Conservation (phyloP, 2,888 invertebrate species). For the Scaptomyza polygonia region DNA sequence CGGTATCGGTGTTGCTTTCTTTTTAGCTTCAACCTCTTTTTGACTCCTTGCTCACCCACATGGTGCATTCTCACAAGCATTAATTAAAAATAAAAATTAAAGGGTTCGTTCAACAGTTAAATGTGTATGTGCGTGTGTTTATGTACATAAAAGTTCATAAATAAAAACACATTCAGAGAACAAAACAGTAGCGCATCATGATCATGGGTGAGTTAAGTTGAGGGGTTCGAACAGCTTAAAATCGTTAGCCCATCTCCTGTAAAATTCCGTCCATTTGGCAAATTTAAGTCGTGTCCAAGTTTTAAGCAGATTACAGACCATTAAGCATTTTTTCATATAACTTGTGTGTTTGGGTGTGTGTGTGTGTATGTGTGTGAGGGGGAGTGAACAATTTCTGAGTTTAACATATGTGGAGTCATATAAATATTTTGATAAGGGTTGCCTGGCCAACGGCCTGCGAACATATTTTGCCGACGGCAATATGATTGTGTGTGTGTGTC, state of each 20-base stretch:
- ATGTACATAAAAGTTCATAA: constrained; percentile 59
- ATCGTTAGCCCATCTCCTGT: constrained; percentile 24
- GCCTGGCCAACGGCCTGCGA: constrained; percentile 58
- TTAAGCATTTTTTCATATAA: constrained; percentile 74
- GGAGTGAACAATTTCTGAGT: constrained; percentile 55
- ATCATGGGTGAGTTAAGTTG: neutral
- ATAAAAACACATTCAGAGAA: constrained; percentile 54
- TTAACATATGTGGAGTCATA: constrained; percentile 76
- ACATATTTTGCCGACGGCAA: constrained; percentile 58
- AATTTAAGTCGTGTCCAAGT: constrained; percentile 80
- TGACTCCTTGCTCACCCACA: neutral
- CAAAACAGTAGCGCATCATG: constrained; percentile 16
- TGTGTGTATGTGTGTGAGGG: constrained; percentile 2
- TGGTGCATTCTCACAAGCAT: constrained; percentile 47
- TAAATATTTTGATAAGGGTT: constrained; percentile 82
- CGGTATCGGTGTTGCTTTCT: constrained; percentile 29
- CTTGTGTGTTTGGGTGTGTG: constrained; percentile 22
- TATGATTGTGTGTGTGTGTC: constrained; percentile 23
- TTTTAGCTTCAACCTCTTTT: constrained; percentile 19
- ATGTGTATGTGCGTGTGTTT: constrained; percentile 1
- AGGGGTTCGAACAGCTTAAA: constrained; percentile 49
- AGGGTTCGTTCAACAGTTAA: constrained; percentile 41
- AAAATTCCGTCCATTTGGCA: constrained; percentile 65
- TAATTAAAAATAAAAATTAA: constrained; percentile 73
- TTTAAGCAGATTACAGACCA: constrained; percentile 82